A percentile compares a stretch with the other conserved stretches of the same genome.
Conservation (phyloP, 2,797 vertebrate species). For the Hippoglossus hippoglossus region DNA sequence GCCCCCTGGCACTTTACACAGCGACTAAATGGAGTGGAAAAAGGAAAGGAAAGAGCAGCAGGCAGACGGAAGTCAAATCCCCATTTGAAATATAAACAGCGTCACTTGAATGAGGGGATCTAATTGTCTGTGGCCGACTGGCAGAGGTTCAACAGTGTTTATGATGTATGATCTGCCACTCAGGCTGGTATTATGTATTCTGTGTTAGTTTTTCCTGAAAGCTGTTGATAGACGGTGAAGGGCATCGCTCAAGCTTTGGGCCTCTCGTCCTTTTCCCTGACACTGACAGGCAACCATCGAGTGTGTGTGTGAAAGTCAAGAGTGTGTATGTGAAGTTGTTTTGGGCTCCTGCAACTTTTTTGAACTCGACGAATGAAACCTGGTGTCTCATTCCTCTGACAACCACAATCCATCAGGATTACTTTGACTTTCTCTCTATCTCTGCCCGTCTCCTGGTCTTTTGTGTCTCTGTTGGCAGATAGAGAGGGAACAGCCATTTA, state of each 20-base stretch:
- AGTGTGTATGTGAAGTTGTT: too few species aligned
- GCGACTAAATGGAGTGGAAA: constrained; percentile 11
- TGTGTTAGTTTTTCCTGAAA: constrained; percentile 23
- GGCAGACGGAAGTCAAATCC: not conserved
- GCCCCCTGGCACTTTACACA: constrained; percentile 1
- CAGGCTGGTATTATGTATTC: constrained; percentile 24
- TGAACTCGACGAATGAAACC: constrained; percentile 21
- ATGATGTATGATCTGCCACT: constrained; percentile 26
- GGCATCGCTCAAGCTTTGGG: constrained; percentile 19
- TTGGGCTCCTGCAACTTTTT: too few species aligned
- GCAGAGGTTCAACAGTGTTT: constrained; percentile 2
- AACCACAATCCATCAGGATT: constrained; percentile 16
- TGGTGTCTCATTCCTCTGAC: constrained; percentile 17
- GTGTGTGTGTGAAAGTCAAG: too few species aligned
- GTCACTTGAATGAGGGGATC: constrained; percentile 7
- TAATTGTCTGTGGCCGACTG: constrained; percentile 16
- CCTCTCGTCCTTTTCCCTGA: constrained; percentile 7
- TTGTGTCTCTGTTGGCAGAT: constrained; percentile 11
- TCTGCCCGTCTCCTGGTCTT: constrained; percentile 3
- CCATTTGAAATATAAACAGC: not conserved
- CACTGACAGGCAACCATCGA: not conserved
- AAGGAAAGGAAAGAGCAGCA: not conserved
- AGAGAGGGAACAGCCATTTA: constrained; percentile 49
- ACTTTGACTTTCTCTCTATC: constrained; percentile 20
- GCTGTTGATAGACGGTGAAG: constrained; percentile 24